Evolutionary conservation across 2,888 invertebrate genomes (phyloP), one percentile per base, ranked within the genome.

Genomic region (Dryadula phaetusa): DNA sequence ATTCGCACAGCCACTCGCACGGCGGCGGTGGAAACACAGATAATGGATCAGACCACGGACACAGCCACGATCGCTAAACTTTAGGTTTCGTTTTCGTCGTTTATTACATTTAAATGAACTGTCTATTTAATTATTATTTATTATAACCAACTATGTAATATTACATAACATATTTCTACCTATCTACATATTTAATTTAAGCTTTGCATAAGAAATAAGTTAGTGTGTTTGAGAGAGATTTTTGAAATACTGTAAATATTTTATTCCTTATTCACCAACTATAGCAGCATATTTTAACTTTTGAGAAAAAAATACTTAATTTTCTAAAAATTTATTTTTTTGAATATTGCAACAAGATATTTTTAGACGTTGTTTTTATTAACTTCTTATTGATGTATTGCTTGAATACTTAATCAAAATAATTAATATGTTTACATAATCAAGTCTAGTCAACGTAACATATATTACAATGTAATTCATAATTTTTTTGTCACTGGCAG

Each of bases 1-100:
- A 90, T 75, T 79, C 88, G 0, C 90, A 88, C 79, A 84, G 79
- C 47, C 90, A 83, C 71, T 76, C 79, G 12, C 78, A 80, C 56
- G 80, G 76, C 0, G 75, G 60, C 44, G 68, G 64, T 46, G 71
- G 66, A 8, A 14, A 53, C 79, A 82, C 65, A 40, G 75, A 70
- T 58, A 65, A 47, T 37, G 71, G 52, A 2, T 32, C 56, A 6
- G 62, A 64, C 32, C 58, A 67, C 18, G 67, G 69, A 37, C 72
- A 70, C 54, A 70, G 70, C 5, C 70, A 70, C 49, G 68, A 66
- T 37, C 62, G 34, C 40, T 70, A 54, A 60, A 40, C 12, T 32
- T 16, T 20, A 16, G 3, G 0, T 20, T 10, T 52, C 22, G 22
- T 49, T 18, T 14, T 46, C 56, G 10, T 52, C 22, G 22, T 49